A percentile compares a stretch with the other conserved stretches of the same genome.
Conservation (phyloP, 2,113 vertebrate genomes). For the Neotoma lepida region DNA sequence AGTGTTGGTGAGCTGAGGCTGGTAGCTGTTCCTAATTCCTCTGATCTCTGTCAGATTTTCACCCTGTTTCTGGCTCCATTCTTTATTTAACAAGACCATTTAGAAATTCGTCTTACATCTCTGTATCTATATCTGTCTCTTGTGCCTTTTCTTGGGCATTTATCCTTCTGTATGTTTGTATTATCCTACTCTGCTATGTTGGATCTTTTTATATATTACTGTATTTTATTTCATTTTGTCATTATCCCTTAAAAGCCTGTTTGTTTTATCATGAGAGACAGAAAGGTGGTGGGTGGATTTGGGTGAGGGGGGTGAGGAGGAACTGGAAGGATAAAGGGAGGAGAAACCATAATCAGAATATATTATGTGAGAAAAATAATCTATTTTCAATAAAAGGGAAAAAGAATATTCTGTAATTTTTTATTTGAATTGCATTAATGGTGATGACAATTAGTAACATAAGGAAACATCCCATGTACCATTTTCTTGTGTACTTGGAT, state of each 20-base stretch:
- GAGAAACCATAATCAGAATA: neutral
- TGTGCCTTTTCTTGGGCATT: neutral
- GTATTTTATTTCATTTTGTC: neutral
- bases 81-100: too few species aligned
- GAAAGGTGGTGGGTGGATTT: too few species aligned
- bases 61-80: too few species aligned
- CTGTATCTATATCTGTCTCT: neutral
- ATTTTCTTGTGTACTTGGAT: neutral
- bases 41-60: too few species aligned
- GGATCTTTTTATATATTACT: neutral
- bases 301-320: neutral
- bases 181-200: neutral
- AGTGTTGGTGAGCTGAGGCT: too few species aligned
- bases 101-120: too few species aligned
- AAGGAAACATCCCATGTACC: neutral
- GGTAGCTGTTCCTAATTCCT: too few species aligned
- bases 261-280: neutral
- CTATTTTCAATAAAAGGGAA: neutral
- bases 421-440: neutral
- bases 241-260: neutral
- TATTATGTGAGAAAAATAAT: neutral
- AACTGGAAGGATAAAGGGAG: neutral
- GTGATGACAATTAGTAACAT: neutral
- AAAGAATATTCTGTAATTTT: conserved; percentile 10
- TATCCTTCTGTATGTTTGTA: neutral